Evolutionary conservation across 2,888 invertebrate genomes (phyloP), one percentile per base, ranked within the genome.

Genomic region (Heliconius sara): DNA sequence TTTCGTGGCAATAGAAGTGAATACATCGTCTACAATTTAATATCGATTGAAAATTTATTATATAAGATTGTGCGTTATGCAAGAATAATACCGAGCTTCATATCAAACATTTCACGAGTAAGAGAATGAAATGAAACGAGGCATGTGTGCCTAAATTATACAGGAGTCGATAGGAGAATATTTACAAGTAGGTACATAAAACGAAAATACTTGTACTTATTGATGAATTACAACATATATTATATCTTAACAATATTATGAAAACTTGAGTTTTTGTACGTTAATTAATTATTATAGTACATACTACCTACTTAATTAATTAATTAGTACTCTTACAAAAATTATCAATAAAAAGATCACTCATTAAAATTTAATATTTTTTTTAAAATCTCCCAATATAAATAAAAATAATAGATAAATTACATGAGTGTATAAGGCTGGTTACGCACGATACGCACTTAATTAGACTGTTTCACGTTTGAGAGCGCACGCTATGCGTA

Each of bases 401-500:
- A 73, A 39, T 39, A 73, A 60, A 60, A 2, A 47, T 75, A 65
- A 75, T 75, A 75, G 65, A 75, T 80, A 63, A 67, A 66, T 76
- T 57, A 81, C 82, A 78, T 77, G 76, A 80, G 77, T 76, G 63
- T 80, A 76, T 86, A 87, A 87, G 87, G 86, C 87, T 86, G 86
- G 88, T 83, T 85, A 87, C 88, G 85, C 89, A 88, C 85, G 84
- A 84, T 85, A 83, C 85, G 83, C 85, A 84, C 86, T 84, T 88
- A 89, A 92, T 92, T 91, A 90, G 85, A 81, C 83, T 86, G 88
- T 87, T 85, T 87, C 84, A 89, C 88, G 89, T 86, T 80, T 85
- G 85, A 86, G 52, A 84, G 87, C 84, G 84, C 82, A 76, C 84
- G 85, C 83, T 88, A 82, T 81, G 86, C 91, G 90, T 89, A 88